Percentiles rank a stretch among this genome's conserved stretches.
Evolutionary conservation across 92 coral and sea anemone species (phyloP).

Genomic region (Actinernus sp.): DNA sequence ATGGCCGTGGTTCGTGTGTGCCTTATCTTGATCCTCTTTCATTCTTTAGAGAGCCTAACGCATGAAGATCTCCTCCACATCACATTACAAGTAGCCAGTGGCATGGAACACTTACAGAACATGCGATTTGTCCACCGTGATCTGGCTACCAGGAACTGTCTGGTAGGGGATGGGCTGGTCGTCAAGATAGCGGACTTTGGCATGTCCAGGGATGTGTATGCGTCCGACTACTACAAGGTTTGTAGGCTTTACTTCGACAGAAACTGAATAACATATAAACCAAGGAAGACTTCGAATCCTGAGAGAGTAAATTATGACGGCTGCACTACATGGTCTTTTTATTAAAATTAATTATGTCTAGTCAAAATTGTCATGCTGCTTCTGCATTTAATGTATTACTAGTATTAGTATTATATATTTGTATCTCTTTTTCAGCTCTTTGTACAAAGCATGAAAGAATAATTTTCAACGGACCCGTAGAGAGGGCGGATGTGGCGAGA

Average conservation of each 20-base stretch:
- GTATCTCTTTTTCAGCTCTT: no score
- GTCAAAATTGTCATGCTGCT: no score
- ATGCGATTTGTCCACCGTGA: conserved; percentile 89
- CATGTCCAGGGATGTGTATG: conserved; percentile 88
- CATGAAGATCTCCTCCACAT: conserved; percentile 64
- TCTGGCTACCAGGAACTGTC: conserved; percentile 82
- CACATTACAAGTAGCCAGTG: conserved; percentile 73
- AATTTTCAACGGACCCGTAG: no score
- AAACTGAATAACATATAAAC: neutral
- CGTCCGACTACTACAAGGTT: conserved; percentile 89
- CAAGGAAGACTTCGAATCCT: no score
- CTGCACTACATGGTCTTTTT: no score
- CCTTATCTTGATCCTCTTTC: neutral
- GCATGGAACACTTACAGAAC: conserved; percentile 85
- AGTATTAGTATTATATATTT: no score
- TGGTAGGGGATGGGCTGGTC: conserved; percentile 69
- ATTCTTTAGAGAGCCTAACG: conserved; percentile 23
- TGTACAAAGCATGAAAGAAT: no score
- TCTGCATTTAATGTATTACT: no score
- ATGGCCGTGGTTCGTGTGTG: no score
- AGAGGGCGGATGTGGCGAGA: no score
- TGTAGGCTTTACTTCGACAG: neutral
- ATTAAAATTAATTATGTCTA: no score
- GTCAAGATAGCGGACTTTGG: conserved; percentile 92
- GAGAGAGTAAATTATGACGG: no score